These are phyloP conservation scores for Podiceps cristatus DNA, from an alignment of 2,113 vertebrate species.

Conservation along the genomic window DNA sequence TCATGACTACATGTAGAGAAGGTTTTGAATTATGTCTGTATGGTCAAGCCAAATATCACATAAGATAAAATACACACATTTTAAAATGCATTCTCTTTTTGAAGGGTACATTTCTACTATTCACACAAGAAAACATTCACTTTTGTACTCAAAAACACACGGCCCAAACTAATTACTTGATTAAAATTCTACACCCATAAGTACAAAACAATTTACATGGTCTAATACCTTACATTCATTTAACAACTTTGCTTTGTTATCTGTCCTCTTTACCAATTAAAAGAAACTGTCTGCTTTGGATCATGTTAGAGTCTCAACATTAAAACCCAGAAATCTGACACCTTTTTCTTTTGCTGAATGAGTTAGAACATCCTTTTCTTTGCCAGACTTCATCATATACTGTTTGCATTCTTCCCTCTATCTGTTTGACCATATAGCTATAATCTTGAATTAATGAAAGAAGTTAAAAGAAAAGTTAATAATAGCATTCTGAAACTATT, in stretches of 20 bases:
- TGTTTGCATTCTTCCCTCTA: not conserved
- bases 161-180: not conserved
- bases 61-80: not conserved
- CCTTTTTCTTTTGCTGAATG: not conserved
- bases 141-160: not conserved
- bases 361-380: not conserved
- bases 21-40: not conserved
- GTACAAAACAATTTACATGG: not conserved
- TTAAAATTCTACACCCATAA: not conserved
- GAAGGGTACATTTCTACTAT: not conserved
- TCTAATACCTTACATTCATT: not conserved
- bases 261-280: not conserved
- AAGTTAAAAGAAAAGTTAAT: constrained; percentile 28
- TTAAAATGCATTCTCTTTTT: not conserved
- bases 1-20: not conserved
- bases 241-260: not conserved
- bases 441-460: not conserved
- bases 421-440: not conserved
- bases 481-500: not conserved
- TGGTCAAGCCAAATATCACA: not conserved
- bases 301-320: not conserved
- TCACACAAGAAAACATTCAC: not conserved
- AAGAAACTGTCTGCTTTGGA: not conserved
- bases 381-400: not conserved
- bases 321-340: not conserved